These are phyloP conservation scores for Zosterops pallidus DNA, from an alignment of 2,113 vertebrate species.

Conservation along the genomic window DNA sequence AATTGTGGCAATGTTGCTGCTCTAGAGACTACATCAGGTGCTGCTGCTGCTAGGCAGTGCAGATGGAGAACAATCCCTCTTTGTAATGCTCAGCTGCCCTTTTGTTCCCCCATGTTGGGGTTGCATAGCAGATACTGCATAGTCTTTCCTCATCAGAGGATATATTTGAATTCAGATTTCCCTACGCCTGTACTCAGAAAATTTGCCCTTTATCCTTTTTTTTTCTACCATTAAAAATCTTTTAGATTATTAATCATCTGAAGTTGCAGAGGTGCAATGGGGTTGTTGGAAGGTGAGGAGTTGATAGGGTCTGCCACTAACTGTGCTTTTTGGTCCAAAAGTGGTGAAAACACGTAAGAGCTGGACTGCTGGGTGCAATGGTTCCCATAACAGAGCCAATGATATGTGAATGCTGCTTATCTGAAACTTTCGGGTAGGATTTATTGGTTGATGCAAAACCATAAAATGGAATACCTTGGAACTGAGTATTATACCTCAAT, in stretches of 20 bases:
- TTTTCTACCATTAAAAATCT: neutral
- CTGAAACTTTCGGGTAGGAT: neutral
- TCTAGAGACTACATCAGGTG: constrained; percentile 50
- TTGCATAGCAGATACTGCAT: neutral
- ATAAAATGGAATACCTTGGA: neutral
- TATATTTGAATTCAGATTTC: neutral
- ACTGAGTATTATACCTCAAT: neutral
- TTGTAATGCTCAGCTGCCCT: neutral
- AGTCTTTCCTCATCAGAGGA: neutral
- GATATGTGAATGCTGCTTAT: rapidly evolving
- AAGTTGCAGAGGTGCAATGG: neutral
- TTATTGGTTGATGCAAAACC: neutral
- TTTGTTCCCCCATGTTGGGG: neutral
- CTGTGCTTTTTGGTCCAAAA: neutral
- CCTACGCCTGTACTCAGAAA: neutral
- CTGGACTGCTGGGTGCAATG: neutral
- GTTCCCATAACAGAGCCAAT: neutral
- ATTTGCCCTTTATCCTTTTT: neutral
- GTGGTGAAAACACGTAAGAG: neutral
- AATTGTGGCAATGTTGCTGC: constrained; percentile 29
- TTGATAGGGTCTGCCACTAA: neutral
- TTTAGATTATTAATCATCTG: neutral
- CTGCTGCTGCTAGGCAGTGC: constrained; percentile 44
- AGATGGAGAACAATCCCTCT: constrained; percentile 24
- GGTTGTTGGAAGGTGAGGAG: neutral